Conservation (phyloP, 2,113 vertebrate genomes). For the Acanthochromis polyacanthus region DNA sequence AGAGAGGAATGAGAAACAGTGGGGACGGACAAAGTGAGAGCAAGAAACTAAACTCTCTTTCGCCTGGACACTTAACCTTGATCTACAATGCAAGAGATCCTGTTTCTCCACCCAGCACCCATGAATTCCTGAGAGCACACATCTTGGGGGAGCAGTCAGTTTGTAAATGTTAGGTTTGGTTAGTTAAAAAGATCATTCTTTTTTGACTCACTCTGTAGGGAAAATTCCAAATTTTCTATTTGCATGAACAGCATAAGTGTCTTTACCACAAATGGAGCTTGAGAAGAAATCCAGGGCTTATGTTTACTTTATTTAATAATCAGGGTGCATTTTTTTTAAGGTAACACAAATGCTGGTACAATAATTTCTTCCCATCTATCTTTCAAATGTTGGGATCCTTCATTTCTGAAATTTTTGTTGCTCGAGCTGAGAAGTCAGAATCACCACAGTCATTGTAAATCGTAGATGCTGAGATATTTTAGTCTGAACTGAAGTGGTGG, state of each 20-base stretch:
- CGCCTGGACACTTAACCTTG: conserved; percentile 60
- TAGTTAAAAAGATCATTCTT: neutral
- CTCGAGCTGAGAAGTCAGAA: neutral
- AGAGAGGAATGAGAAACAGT: conserved; percentile 65
- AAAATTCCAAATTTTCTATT: too few species aligned
- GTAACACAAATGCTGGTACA: neutral
- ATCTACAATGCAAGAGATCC: conserved; percentile 49
- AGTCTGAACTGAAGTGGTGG: neutral
- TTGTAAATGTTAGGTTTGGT: neutral
- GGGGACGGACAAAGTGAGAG: conserved; percentile 62
- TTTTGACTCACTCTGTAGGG: too few species aligned
- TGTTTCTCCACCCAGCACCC: conserved; percentile 54
- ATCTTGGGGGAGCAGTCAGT: conserved; percentile 3
- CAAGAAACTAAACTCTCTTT: conserved; percentile 69
- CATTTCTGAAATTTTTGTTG: conserved; percentile 6
- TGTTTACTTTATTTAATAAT: neutral
- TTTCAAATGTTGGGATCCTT: neutral
- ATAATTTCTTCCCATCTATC: neutral
- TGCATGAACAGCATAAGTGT: too few species aligned
- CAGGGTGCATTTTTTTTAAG: neutral
- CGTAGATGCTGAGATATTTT: neutral
- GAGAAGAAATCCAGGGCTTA: neutral
- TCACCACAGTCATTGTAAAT: neutral
- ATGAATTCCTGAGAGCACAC: conserved; percentile 9
- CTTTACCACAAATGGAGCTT: neutral